phyloP scores from a whole-genome alignment of 2,113 vertebrate genomes.

The Struthio camelus region DNA sequence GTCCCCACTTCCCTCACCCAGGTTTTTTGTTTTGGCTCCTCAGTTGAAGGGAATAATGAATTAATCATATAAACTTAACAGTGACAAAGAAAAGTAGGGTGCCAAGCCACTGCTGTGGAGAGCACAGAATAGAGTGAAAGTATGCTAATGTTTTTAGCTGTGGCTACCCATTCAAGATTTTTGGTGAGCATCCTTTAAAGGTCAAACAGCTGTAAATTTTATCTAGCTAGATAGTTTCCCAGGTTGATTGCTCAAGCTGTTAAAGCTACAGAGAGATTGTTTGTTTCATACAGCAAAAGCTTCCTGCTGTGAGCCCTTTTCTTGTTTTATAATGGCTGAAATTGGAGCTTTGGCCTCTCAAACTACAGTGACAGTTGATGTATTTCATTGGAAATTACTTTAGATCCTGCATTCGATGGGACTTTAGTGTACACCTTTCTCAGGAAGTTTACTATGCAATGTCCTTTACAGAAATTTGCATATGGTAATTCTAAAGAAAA shows the following conservation, averaged over 20 bases:
- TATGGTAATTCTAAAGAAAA: not conserved
- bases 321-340: not conserved
- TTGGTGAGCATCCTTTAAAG: not conserved
- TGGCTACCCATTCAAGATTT: not conserved
- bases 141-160: not conserved
- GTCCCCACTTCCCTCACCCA: fast-evolving
- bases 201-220: not conserved
- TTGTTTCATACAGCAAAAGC: not conserved
- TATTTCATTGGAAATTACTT: not conserved
- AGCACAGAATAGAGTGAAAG: not conserved
- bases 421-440: not conserved
- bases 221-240: not conserved
- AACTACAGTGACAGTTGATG: not conserved
- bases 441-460: not conserved
- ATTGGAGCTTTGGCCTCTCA: not conserved
- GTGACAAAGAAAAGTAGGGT: not conserved
- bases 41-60: not conserved
- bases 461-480: not conserved
- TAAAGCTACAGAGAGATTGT: not conserved
- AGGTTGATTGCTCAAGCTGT: not conserved
- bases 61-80: not conserved
- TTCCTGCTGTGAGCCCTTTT: not conserved
- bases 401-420: not conserved
- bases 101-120: not conserved
- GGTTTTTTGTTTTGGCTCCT: not conserved